These are phyloP conservation scores for Melanotaenia duboulayi DNA, from an alignment of 2,113 vertebrate genomes.

Conservation along the genomic window DNA sequence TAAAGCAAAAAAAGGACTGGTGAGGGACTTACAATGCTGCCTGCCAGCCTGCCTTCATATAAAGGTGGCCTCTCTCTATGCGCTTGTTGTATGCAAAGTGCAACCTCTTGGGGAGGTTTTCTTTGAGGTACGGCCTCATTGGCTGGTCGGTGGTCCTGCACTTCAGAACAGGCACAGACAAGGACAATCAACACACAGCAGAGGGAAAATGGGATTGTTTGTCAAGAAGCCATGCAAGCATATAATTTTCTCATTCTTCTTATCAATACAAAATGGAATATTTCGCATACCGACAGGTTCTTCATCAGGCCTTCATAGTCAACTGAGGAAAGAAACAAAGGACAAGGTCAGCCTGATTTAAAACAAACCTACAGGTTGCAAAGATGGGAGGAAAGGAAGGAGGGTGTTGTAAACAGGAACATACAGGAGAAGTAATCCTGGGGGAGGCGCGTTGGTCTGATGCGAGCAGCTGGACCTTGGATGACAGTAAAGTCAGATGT, in stretches of 20 bases:
- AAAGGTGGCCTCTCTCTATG: slow-evolving; percentile 91
- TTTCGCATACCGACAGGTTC: slow-evolving; percentile 92
- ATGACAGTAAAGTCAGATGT: slow-evolving; percentile 85
- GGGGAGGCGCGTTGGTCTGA: slow-evolving; percentile 85
- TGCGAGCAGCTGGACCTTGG: slow-evolving; percentile 88
- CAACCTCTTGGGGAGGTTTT: slow-evolving; percentile 92
- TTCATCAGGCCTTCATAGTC: slow-evolving; percentile 90
- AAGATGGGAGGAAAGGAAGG: not conserved
- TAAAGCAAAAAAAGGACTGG: not conserved
- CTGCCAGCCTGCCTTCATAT: slow-evolving; percentile 91
- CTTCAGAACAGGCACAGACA: slow-evolving; percentile 79
- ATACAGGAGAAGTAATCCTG: slow-evolving; percentile 88
- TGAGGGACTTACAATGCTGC: slow-evolving; percentile 86
- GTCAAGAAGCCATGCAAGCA: slow-evolving; percentile 53
- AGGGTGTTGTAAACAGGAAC: slow-evolving; percentile 58
- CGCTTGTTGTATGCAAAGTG: slow-evolving; percentile 92
- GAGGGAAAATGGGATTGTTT: slow-evolving; percentile 54
- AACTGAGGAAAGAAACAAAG: slow-evolving; percentile 82
- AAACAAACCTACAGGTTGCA: slow-evolving; percentile 7
- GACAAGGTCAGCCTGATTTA: slow-evolving; percentile 7
- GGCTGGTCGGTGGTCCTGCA: slow-evolving; percentile 87
- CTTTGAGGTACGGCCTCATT: slow-evolving; percentile 92
- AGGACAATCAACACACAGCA: slow-evolving; percentile 49
- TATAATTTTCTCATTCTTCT: slow-evolving; percentile 61
- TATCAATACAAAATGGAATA: slow-evolving; percentile 66